Evolutionary conservation across 2,113 vertebrate genomes (phyloP).

Genomic region (Saccopteryx bilineata): DNA sequence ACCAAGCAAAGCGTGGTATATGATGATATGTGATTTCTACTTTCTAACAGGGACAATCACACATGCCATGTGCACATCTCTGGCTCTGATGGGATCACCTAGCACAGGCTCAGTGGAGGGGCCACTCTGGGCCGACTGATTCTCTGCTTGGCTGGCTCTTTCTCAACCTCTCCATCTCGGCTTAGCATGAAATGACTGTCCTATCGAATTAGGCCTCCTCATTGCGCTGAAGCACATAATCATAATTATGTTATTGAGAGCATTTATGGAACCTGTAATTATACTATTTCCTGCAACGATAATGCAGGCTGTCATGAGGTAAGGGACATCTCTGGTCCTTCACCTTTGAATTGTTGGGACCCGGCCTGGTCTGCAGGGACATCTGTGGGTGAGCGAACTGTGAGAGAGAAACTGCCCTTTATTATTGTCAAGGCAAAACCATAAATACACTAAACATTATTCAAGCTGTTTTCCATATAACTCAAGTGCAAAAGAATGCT

Average conservation of each 20-base stretch:
- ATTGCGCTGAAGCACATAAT: not conserved
- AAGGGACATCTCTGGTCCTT: not conserved
- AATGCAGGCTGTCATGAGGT: not conserved
- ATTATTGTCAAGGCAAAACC: not conserved
- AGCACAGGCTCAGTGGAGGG: not conserved
- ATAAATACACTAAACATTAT: not conserved
- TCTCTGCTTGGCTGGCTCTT: not conserved
- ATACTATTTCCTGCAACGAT: not conserved
- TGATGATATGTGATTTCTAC: constrained; percentile 43
- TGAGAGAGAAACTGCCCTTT: not conserved
- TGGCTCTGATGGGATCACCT: not conserved
- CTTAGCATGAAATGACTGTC: not conserved
- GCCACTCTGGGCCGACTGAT: not conserved
- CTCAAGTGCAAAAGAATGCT: not conserved
- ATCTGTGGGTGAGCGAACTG: not conserved
- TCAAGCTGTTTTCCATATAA: not conserved
- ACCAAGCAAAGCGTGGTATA: constrained; percentile 43
- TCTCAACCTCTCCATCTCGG: not conserved
- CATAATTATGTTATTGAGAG: not conserved
- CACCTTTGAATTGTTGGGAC: not conserved
- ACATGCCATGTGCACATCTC: not conserved
- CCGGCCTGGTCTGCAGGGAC: not conserved
- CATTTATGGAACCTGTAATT: not conserved
- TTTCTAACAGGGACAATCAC: constrained; percentile 41
- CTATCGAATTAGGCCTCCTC: not conserved